Base-by-base conservation (phyloP, 2,888 invertebrate genomes). In the Eugnorisma glareosa region DNA sequence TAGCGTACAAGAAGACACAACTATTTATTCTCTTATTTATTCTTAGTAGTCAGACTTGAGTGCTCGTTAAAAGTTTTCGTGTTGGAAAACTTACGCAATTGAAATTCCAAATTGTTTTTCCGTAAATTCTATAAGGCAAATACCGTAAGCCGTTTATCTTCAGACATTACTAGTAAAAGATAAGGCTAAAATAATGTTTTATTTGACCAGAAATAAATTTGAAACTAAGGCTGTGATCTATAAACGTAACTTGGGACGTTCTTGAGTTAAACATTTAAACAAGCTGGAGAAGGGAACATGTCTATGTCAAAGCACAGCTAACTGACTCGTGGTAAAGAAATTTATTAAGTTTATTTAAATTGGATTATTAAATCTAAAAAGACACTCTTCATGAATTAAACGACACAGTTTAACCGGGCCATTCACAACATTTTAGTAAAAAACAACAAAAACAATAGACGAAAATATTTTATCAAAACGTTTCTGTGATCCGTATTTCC, bases 401-500 rank as follows among this genome's bases (percentile, higher is more conserved):
- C n/a, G 24, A 31, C 45, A 68, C 48, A 51, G 31, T 71, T 73
- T 21, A 71, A 31, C 45, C 7, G 1, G 1, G 35, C 51, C 18
- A 64, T 57, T 57, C n/a, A 48, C 40, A 69, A 21, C 1, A n/a
- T 4, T 66, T 64, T 13, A 51, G 2, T 24, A 28, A 21, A 51
- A 40, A 45, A 45, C 5, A 2, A 48, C 48, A 43, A 28, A 40
- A 18, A 37, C n/a, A 37, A 54, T 4, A 28, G 7, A 35, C 35
- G n/a, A 59, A n/a, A 28, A 48, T n/a, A 15, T 45, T 48, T 71
- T 45, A 64, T 18, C 1, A 40, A 21, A 68, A 15, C 45, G 66
- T 72, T 81, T 85, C 77, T 77, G 61, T 24, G 54, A 73, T 64
- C 67, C 40, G 54, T 71, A 73, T 76, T 67, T 76, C 67, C 70